Percentiles rank a stretch among this genome's conserved stretches.
Conservation (phyloP, 2,888 invertebrate species). For the Campopleginae sp. region DNA sequence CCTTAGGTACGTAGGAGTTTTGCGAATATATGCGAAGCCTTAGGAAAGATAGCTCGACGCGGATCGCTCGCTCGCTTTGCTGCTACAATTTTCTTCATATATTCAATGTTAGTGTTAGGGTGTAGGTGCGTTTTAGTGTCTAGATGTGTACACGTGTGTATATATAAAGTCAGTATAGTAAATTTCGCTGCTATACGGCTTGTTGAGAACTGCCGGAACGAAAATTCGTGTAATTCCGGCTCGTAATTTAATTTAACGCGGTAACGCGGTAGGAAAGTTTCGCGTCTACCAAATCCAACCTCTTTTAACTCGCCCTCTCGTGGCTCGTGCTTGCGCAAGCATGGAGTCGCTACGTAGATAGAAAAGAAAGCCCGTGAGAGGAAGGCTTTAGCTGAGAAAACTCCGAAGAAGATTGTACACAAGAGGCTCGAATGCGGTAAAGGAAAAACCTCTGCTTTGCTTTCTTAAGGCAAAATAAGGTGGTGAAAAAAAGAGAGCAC, state of each 20-base stretch:
- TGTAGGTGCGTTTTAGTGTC: conserved; percentile 3
- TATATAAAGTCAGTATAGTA: conserved; percentile 12
- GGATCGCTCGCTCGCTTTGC: conserved; percentile 23
- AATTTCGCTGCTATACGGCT: conserved; percentile 48
- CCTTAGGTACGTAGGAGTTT: conserved; percentile 28
- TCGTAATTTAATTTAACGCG: conserved; percentile 76
- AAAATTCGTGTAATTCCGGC: conserved; percentile 73
- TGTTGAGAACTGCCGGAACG: conserved; percentile 65
- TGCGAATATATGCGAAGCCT: conserved; percentile 39
- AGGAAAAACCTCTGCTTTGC: conserved; percentile 30
- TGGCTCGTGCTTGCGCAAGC: neutral
- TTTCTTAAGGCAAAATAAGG: conserved; percentile 37
- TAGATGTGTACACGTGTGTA: neutral
- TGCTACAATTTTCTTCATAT: conserved; percentile 22
- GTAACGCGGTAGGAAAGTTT: conserved; percentile 73
- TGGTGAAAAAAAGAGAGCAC: conserved; percentile 6
- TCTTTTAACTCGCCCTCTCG: conserved; percentile 24
- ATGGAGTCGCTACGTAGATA: conserved; percentile 1
- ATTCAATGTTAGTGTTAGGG: neutral
- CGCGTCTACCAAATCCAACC: conserved; percentile 72
- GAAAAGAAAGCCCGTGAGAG: conserved; percentile 31
- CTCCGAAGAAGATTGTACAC: conserved; percentile 47
- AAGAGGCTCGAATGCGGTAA: conserved; percentile 22
- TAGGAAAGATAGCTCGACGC: conserved; percentile 46
- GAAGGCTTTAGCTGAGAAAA: conserved; percentile 48